Evolutionary conservation across 2,113 vertebrate species (phyloP), one percentile per base, ranked within the genome.

Genomic region (Spermophilus dauricus): DNA sequence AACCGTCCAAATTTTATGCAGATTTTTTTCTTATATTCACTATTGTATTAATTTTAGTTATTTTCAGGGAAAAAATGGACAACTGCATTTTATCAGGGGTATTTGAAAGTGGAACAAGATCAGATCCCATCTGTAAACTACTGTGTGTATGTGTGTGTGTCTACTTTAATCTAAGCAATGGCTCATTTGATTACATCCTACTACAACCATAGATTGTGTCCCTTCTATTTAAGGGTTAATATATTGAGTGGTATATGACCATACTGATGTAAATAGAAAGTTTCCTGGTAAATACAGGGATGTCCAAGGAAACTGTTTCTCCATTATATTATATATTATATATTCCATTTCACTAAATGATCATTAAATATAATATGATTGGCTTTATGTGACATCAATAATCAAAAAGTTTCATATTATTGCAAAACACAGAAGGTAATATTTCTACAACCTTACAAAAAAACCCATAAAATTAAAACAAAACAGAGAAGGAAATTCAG

Each of bases 331-430:
- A 45, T 45, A 45, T 45, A 45, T 45, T 45, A 45, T 9, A 45
- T 45, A 91, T 83, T 82, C 26, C 4, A 80, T 48, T 63, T 89
- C 26, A 48, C 1, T 70, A 72, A 95, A 53, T 56, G 53, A 63
- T 16, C 56, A 37, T 96, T 93, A 80, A 42, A 80, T 87, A 42
- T 89, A 92, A 73, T 70, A 94, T 58, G 70, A 18, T 58, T 86
- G 10, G 14, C 89, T 42, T 8, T 12, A 18, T 87, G 45, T 37
- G 14, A 32, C 6, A 88, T 86, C 32, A 87, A 61, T 77, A 32
- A 20, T 51, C 8, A 17, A 4, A 92, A 72, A 72, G 10, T 37
- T 94, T 70, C 37, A 45, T 81, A 34, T 53, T 65, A 72, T 30
- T 12, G 69, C 2, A 56, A 1, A 8, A 13, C 28, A 28, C 26